Evolutionary conservation across 2,797 vertebrate genomes (phyloP).

Genomic region (Streptopelia turtur): DNA sequence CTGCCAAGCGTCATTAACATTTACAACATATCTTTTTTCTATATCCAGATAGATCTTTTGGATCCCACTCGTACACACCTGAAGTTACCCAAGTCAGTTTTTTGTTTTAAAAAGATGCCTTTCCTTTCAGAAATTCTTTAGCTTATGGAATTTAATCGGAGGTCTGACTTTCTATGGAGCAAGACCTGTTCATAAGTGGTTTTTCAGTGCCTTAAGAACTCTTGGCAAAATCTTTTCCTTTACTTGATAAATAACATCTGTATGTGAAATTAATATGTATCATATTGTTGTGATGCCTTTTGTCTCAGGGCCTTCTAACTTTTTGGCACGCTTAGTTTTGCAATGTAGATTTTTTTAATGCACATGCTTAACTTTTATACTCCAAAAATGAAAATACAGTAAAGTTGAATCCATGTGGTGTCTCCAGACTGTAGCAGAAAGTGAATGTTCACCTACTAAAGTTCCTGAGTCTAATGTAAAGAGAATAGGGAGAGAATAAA

Average conservation of each 20-base stretch:
- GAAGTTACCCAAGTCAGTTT: neutral
- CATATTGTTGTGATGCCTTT: neutral
- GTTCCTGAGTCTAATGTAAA: neutral
- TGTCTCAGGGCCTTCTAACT: neutral
- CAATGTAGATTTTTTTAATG: neutral
- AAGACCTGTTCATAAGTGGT: neutral
- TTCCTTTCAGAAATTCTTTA: neutral
- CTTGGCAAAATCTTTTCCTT: neutral
- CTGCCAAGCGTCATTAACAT: neutral
- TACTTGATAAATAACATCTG: neutral
- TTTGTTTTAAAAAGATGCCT: neutral
- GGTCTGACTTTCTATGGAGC: neutral
- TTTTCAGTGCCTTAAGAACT: neutral
- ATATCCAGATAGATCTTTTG: neutral
- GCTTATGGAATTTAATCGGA: neutral
- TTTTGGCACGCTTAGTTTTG: neutral
- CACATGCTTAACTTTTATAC: neutral
- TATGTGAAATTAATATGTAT: neutral
- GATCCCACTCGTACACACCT: neutral
- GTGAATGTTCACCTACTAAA: neutral
- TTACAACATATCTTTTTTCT: neutral
- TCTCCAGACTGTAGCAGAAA: neutral
- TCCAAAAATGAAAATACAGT: neutral
- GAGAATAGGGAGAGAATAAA: neutral
- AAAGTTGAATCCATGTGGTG: neutral